Evolutionary conservation across 2,888 invertebrate species (phyloP), one percentile per base, ranked within the genome.

Genomic region (Amiota minor): DNA sequence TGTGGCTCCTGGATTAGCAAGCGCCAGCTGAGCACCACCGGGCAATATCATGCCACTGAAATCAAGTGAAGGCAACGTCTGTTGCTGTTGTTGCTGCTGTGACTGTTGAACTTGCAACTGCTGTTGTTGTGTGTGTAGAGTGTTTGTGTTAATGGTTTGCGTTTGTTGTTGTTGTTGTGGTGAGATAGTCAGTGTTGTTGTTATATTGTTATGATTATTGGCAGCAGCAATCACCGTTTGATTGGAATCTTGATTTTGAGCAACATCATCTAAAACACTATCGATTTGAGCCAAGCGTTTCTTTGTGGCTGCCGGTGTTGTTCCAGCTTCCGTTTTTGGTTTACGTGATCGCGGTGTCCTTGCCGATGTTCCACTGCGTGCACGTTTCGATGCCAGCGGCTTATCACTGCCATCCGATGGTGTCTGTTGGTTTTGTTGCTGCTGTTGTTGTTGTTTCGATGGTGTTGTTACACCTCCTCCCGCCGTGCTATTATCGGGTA

Each of bases 11-110:
- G 89, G 87, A 76, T 88, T 88, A 74, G 88, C 89, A 68, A 89
- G 76, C 10, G 89, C 89, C 59, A 89, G 68, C 70, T 89, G 89
- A 0, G 88, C 88, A 12, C 88, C 88, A 20, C 88, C 89, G 3
- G 89, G 89, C 79, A 89, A 72, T 46, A 89, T 88, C 89, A 89
- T 89, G 69, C 87, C 88, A 74, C 88, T 89, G 50, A 89, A 85
- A 78, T 89, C 89, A 49, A 89, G 77, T 14, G 89, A 86, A 23
- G 89, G 89, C 75, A 89, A 67, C 4, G 85, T 82, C 72, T 89
- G 88, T 56, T 80, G 76, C 55, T 70, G 67, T 55, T 77, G 74
- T 68, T 80, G 75, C 62, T 72, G 50, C 73, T n/a, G 18, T 45
- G 71, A 14, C 18, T 62, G 62, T 35, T 14, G 14, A 11, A 45